Conservation (phyloP, 2,113 vertebrate genomes). For the Limanda limanda region DNA sequence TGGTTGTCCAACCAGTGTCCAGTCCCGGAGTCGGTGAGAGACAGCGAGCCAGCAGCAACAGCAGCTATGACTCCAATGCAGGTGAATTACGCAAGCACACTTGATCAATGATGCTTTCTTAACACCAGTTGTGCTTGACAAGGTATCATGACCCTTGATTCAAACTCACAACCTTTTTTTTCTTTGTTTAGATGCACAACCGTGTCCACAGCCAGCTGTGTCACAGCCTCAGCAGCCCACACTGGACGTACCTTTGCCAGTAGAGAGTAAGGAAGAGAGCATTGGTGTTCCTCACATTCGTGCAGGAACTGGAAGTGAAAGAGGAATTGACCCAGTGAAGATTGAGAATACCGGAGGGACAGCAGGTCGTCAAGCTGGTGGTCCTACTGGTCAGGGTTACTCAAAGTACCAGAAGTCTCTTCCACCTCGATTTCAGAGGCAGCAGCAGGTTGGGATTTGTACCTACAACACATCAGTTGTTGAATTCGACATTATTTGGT, state of each 20-base stretch:
- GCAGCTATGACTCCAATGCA: conserved; percentile 85
- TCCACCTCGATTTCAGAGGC: conserved; percentile 93
- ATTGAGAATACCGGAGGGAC: conserved; percentile 77
- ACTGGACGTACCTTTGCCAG: conserved; percentile 73
- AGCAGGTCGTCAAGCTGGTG: conserved; percentile 75
- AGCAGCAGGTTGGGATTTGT: conserved; percentile 87
- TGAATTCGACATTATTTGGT: not conserved
- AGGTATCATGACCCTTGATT: not conserved
- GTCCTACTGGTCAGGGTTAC: conserved; percentile 83
- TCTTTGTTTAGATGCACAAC: conserved; percentile 78
- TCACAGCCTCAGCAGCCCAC: conserved; percentile 71
- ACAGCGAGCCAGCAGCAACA: conserved; percentile 84
- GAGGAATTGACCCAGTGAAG: conserved; percentile 79
- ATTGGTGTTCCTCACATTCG: conserved; percentile 61
- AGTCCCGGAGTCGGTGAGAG: conserved; percentile 69
- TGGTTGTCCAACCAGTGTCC: conserved; percentile 50
- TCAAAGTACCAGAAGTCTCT: conserved; percentile 95
- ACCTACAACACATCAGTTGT: not conserved
- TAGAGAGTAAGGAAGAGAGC: conserved; percentile 84
- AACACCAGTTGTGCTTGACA: not conserved
- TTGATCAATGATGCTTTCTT: not conserved
- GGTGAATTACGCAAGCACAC: conserved; percentile 71
- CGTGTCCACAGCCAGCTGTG: conserved; percentile 73
- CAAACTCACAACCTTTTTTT: not conserved
- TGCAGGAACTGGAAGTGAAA: conserved; percentile 68